These are phyloP conservation scores for Microtus ochrogaster DNA, from an alignment of 2,113 vertebrate genomes.

Conservation along the genomic window DNA sequence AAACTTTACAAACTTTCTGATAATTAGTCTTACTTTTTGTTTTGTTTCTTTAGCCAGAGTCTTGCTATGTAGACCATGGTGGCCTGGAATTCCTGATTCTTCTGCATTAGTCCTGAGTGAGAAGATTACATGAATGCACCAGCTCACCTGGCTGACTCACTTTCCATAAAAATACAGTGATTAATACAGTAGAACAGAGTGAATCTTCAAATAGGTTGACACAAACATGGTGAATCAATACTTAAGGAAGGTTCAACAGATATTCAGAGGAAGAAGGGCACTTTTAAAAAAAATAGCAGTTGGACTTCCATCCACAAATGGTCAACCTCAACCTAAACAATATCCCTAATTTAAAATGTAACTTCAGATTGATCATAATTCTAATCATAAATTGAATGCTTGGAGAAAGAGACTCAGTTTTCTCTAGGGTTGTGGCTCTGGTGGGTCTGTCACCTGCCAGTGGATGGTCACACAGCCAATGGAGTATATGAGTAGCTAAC, in stretches of 20 bases:
- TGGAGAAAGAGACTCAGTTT: not conserved
- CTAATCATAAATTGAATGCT: not conserved
- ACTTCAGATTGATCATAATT: not conserved
- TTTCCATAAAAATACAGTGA: conserved; percentile 12
- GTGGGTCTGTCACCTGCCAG: not conserved
- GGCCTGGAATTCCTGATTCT: not conserved
- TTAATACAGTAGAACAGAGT: not conserved
- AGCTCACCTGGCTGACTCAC: not conserved
- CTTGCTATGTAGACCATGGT: too few relatives aligned
- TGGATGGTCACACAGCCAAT: not conserved
- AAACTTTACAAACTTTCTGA: not conserved
- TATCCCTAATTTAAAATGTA: not conserved
- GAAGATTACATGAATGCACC: not conserved
- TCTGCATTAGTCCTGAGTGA: too few relatives aligned
- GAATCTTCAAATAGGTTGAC: not conserved
- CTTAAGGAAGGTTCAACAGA: not conserved
- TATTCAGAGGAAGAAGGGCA: not conserved
- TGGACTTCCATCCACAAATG: not conserved
- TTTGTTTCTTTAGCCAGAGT: not conserved
- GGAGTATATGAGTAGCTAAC: not conserved
- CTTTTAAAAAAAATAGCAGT: not conserved
- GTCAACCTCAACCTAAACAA: not conserved
- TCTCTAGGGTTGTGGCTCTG: not conserved
- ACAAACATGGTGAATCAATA: not conserved
- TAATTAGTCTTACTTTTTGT: not conserved